Conservation (phyloP, 2,113 vertebrate genomes). For the Cranoglanis bouderius region DNA sequence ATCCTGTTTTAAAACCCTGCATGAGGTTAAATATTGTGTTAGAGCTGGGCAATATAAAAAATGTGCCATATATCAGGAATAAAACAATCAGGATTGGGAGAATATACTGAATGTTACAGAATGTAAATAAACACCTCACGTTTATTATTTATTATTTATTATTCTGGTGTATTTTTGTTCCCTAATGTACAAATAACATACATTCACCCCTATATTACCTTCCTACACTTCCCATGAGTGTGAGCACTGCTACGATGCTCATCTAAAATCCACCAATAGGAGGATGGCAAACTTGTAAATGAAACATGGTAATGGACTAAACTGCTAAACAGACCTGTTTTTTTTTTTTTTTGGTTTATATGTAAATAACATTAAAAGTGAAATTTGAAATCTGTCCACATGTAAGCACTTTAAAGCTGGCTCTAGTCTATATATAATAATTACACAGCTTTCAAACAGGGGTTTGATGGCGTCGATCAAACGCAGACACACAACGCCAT, state of each 20-base stretch:
- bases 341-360: neutral
- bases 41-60: neutral
- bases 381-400: neutral
- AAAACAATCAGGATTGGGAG: neutral
- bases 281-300: neutral
- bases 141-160: neutral
- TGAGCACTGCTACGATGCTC: neutral
- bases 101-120: neutral
- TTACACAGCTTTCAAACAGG: neutral
- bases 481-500: slow-evolving; percentile 65
- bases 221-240: neutral
- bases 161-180: neutral
- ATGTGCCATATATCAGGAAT: neutral
- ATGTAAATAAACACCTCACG: neutral
- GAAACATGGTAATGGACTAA: too few relatives aligned
- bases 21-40: neutral
- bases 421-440: neutral
- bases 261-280: neutral
- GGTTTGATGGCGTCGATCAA: neutral
- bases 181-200: neutral
- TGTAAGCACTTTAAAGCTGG: neutral
- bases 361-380: neutral
- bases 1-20: neutral
- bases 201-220: neutral
- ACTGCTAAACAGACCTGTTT: neutral